A percentile compares a stretch with the other conserved stretches of the same genome.
Evolutionary conservation across 2,113 vertebrate genomes (phyloP).

Genomic region (Pelvicachromis taeniatus): DNA sequence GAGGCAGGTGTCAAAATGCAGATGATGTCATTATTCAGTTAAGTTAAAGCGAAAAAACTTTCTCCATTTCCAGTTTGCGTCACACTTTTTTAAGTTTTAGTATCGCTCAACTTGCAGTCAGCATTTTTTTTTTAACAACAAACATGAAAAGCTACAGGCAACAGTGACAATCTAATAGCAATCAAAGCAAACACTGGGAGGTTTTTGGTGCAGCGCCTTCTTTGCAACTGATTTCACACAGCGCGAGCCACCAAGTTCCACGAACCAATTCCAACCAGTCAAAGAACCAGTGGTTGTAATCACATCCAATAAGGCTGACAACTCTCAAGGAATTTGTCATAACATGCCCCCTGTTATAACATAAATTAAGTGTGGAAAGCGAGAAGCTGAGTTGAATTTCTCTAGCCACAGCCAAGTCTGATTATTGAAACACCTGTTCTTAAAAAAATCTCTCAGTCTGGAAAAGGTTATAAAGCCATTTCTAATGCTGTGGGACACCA

Average conservation of each 20-base stretch:
- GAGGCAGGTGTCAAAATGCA: background rate
- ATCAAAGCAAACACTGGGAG: accelerated
- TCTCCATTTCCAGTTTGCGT: background rate
- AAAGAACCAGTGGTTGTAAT: background rate
- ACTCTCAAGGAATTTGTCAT: background rate
- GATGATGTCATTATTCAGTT: background rate
- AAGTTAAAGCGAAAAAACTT: accelerated
- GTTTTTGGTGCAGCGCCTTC: background rate
- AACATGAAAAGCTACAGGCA: background rate
- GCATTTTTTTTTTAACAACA: background rate
- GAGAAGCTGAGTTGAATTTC: background rate
- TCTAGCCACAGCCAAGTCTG: background rate
- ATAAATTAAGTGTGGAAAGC: background rate
- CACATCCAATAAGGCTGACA: background rate
- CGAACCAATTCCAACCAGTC: background rate
- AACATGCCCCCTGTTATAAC: background rate
- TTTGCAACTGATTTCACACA: background rate
- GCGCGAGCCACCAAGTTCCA: background rate
- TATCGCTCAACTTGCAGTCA: background rate
- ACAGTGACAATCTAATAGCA: background rate
- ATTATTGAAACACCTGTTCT: background rate
- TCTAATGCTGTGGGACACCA: too few species aligned
- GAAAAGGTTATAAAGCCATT: too few species aligned
- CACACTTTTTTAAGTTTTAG: background rate
- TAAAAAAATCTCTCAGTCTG: too few species aligned